phyloP scores from a whole-genome alignment of 2,888 invertebrate genomes.

The Euplexia lucipara region DNA sequence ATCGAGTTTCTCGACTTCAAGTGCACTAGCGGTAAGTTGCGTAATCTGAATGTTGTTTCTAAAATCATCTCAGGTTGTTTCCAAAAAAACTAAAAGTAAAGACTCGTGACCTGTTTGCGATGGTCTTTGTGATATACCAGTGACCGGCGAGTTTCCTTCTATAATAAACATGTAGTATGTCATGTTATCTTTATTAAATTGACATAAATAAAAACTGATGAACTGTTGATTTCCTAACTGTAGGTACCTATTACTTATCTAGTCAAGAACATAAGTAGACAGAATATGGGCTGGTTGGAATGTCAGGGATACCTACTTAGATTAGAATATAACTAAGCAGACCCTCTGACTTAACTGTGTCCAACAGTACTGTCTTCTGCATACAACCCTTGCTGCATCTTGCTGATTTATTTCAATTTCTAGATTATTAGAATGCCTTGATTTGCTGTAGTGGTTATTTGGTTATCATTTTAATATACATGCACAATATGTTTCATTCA shows the following conservation, averaged over 20 bases:
- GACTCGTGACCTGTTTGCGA: background rate
- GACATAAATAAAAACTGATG: no score
- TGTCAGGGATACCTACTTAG: background rate
- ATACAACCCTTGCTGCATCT: background rate
- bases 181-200: no score
- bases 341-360: background rate
- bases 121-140: background rate
- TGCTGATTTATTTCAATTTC: no score
- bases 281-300: background rate
- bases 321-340: background rate
- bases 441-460: no score
- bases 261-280: background rate
- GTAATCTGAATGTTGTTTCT: constrained; percentile 73
- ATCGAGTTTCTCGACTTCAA: constrained; percentile 81
- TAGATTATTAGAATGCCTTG: no score
- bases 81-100: no score
- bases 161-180: no score
- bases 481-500: no score
- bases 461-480: no score
- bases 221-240: no score
- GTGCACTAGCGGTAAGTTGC: constrained; percentile 87
- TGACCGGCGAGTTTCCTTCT: background rate
- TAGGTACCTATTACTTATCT: no score
- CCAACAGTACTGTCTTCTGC: background rate
- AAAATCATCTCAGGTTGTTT: background rate